Evolutionary conservation across 2,888 invertebrate genomes (phyloP).

Genomic region (Lomographa bimaculata): DNA sequence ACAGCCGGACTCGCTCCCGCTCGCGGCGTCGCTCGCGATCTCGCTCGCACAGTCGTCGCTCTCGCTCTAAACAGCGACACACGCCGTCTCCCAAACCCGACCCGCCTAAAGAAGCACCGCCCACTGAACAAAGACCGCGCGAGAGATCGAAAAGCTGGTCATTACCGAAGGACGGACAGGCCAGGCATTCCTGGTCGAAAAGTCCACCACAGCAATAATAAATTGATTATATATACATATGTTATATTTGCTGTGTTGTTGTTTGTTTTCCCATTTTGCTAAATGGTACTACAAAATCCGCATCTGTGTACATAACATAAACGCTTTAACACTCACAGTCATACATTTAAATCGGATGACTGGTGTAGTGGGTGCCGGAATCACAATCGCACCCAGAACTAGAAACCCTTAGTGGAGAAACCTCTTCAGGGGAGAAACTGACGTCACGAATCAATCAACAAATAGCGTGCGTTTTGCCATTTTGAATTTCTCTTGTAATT

Average conservation of each 20-base stretch:
- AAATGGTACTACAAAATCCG: too few species aligned
- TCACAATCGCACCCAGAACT: too few species aligned
- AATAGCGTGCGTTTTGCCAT: too few species aligned
- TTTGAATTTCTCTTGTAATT: too few species aligned
- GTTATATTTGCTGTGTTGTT: constrained; percentile 3
- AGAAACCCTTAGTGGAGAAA: too few species aligned
- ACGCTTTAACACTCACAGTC: too few species aligned
- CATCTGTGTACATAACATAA: too few species aligned
- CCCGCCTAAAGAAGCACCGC: constrained; percentile 16
- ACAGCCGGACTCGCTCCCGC: constrained; percentile 60
- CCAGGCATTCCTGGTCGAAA: constrained; percentile 81
- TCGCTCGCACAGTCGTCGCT: constrained; percentile 45
- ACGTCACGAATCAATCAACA: too few species aligned
- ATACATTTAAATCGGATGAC: too few species aligned
- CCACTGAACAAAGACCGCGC: constrained; percentile 9
- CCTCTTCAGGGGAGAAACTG: too few species aligned
- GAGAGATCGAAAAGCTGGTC: constrained; percentile 85
- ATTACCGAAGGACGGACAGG: constrained; percentile 74
- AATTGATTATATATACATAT: constrained; percentile 30
- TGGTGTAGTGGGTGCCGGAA: too few species aligned
- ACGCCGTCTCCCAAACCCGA: constrained; percentile 24
- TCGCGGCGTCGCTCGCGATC: constrained; percentile 55
- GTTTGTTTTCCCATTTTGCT: not conserved
- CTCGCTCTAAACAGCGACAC: constrained; percentile 42
- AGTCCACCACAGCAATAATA: constrained; percentile 58